Evolutionary conservation across 2,797 vertebrate genomes (phyloP).

Genomic region (Rhincodon typus): DNA sequence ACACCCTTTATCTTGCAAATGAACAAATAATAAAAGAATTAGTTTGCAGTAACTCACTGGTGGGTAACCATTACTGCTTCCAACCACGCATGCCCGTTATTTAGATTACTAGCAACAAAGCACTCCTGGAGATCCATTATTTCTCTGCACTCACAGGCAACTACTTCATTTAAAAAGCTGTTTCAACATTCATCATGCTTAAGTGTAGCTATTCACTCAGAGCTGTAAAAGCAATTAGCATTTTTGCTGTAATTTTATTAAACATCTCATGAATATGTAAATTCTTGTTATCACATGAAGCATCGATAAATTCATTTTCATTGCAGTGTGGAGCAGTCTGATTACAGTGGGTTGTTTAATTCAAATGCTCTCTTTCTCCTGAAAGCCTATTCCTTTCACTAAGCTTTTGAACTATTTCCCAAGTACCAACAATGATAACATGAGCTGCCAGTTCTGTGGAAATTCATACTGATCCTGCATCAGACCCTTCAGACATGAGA

Average conservation of each 20-base stretch:
- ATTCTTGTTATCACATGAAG: neutral
- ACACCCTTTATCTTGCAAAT: too few species aligned
- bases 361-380: neutral
- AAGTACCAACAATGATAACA: too few species aligned
- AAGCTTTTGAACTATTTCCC: neutral
- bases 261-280: neutral
- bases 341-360: neutral
- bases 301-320: neutral
- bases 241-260: constrained; percentile 17
- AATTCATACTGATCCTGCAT: too few species aligned
- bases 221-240: neutral
- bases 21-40: too few species aligned
- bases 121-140: neutral
- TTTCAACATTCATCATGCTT: neutral
- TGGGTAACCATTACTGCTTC: neutral
- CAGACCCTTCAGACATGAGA: too few species aligned
- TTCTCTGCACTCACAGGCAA: neutral
- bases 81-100: neutral
- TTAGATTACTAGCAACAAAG: neutral
- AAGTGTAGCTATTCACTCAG: neutral
- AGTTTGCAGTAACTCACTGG: neutral
- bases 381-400: neutral
- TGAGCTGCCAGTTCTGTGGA: too few species aligned
- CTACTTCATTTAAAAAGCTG: neutral
- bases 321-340: neutral